Conservation (phyloP, 2,888 invertebrate species). For the Rhagophthalmus giganteus region DNA sequence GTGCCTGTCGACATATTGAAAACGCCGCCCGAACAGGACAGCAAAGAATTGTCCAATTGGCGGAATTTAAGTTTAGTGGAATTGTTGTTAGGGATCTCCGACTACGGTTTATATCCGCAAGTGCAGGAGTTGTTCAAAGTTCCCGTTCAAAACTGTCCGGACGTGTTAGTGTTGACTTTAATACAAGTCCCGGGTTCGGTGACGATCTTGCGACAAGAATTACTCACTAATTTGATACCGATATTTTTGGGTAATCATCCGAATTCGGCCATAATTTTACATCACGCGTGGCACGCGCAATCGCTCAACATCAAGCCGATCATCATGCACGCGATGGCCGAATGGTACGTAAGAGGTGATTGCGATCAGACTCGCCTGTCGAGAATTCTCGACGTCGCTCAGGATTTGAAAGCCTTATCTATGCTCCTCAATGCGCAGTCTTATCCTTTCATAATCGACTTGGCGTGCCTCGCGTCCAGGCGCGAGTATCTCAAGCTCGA, state of each 20-base stretch:
- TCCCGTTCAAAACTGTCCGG: conserved; percentile 92
- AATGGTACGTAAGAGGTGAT: conserved; percentile 92
- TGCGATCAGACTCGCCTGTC: conserved; percentile 92
- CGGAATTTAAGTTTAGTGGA: conserved; percentile 91
- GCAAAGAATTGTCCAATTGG: conserved; percentile 92
- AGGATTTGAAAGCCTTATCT: conserved; percentile 90
- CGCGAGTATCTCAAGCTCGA: conserved; percentile 97
- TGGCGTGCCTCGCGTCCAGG: conserved; percentile 95
- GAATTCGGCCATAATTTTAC: conserved; percentile 93
- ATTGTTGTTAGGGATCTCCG: conserved; percentile 81
- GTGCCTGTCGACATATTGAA: conserved; percentile 89
- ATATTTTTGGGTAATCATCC: conserved; percentile 94
- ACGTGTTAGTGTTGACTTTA: conserved; percentile 86
- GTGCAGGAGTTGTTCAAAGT: conserved; percentile 87
- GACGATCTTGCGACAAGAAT: conserved; percentile 79
- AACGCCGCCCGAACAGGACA: conserved; percentile 91
- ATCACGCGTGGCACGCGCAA: conserved; percentile 93
- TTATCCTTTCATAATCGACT: conserved; percentile 94
- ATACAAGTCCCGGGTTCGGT: conserved; percentile 84
- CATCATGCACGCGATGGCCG: conserved; percentile 96
- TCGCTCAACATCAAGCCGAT: conserved; percentile 68
- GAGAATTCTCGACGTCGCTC: conserved; percentile 94
- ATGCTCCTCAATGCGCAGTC: conserved; percentile 83
- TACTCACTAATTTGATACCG: conserved; percentile 85
- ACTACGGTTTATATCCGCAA: conserved; percentile 77